Conservation (phyloP, 2,113 vertebrate genomes). For the Catharus bicknelli region DNA sequence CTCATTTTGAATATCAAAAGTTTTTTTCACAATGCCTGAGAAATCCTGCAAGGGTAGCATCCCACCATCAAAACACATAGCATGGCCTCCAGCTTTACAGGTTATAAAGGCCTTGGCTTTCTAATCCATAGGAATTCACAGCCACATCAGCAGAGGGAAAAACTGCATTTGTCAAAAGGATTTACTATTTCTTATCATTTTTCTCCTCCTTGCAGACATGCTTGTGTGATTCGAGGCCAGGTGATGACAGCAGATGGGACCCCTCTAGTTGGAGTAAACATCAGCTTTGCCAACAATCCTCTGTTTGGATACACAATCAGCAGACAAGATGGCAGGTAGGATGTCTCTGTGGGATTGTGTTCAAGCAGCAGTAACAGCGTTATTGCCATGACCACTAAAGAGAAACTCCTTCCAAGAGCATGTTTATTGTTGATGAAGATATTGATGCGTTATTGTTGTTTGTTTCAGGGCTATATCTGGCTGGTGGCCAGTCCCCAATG, state of each 20-base stretch:
- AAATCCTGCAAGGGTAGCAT: not conserved
- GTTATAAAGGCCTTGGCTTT: not conserved
- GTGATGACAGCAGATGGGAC: constrained; percentile 96
- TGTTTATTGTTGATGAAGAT: not conserved
- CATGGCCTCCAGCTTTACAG: not conserved
- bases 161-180: not conserved
- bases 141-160: not conserved
- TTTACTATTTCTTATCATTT: not conserved
- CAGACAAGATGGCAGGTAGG: constrained; percentile 95
- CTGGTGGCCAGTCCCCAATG: accelerated
- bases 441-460: not conserved
- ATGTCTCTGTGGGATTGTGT: not conserved
- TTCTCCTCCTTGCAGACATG: constrained; percentile 78
- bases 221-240: constrained; percentile 95
- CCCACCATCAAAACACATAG: not conserved
- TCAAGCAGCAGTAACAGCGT: not conserved
- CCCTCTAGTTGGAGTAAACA: constrained; percentile 96
- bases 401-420: not conserved
- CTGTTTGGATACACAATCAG: constrained; percentile 93
- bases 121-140: not conserved
- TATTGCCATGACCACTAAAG: not conserved
- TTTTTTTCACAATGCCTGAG: not conserved
- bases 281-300: constrained; percentile 94
- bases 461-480: not conserved
- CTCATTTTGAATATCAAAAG: not conserved